Conservation (phyloP, 2,888 invertebrate species). For the Balanococcus diminutus region DNA sequence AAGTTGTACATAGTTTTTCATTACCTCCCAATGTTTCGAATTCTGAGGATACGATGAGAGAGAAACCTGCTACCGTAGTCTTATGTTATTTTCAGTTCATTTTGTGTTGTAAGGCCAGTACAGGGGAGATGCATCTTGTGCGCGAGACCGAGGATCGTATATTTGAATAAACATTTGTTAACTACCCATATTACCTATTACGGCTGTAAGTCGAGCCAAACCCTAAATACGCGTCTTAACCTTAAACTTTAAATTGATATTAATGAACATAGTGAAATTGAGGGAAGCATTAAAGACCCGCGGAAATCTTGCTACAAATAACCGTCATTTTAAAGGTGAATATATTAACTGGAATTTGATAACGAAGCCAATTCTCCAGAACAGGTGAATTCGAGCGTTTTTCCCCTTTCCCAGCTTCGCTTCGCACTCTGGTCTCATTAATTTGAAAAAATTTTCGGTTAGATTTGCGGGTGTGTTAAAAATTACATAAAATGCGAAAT, state of each 20-base stretch:
- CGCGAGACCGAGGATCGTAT: neutral
- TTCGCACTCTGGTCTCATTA: constrained; percentile 17
- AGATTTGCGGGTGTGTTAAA: constrained; percentile 36
- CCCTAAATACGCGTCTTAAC: constrained; percentile 29
- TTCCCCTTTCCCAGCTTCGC: neutral
- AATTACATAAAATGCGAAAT: neutral
- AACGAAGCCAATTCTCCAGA: constrained; percentile 9
- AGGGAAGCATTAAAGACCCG: constrained; percentile 3
- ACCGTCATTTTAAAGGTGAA: constrained; percentile 41
- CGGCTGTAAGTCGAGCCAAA: constrained; percentile 10
- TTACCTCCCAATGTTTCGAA: neutral
- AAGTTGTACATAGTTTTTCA: neutral
- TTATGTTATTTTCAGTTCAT: no score
- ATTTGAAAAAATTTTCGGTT: constrained; percentile 21
- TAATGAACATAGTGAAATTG: constrained; percentile 41
- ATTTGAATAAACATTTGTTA: constrained; percentile 28
- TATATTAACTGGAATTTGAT: constrained; percentile 49
- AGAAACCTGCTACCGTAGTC: no score
- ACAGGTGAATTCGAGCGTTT: constrained; percentile 17
- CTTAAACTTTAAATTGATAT: constrained; percentile 49
- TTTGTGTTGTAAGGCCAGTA: neutral
- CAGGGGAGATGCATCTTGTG: neutral
- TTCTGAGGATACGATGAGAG: no score
- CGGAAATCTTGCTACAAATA: constrained; percentile 39
- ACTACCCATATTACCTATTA: constrained; percentile 8